phyloP scores from a whole-genome alignment of 2,113 vertebrate genomes.

The Marmota flaviventris region DNA sequence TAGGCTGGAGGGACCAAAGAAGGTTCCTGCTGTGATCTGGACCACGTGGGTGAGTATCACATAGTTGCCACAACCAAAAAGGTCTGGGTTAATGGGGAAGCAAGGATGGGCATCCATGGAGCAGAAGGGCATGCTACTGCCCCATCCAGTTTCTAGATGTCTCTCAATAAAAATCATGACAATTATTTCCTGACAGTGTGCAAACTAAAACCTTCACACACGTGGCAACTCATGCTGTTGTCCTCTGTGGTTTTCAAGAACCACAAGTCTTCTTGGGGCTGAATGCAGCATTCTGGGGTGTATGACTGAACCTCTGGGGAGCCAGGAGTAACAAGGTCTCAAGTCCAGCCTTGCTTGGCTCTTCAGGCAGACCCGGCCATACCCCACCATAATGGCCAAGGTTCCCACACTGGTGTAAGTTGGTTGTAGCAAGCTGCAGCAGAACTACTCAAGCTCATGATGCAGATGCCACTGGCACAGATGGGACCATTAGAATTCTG shows the following conservation, averaged over 20 bases:
- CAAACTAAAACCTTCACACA: background rate
- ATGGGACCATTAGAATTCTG: background rate
- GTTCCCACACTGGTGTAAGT: too few relatives aligned
- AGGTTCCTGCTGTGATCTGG: background rate
- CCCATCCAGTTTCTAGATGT: background rate
- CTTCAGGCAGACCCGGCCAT: background rate
- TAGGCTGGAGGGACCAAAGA: background rate
- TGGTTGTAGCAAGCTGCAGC: background rate
- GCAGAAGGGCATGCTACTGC: background rate
- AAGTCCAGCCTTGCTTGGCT: fast-evolving
- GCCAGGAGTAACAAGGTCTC: too few relatives aligned
- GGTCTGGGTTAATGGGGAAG: background rate
- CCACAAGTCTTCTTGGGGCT: background rate
- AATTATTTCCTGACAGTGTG: background rate
- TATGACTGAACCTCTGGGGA: background rate
- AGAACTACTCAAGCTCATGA: background rate
- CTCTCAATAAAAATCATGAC: background rate
- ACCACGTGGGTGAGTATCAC: fast-evolving
- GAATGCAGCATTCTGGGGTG: background rate
- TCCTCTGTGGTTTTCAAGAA: background rate
- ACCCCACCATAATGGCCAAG: background rate
- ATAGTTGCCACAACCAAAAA: too few relatives aligned
- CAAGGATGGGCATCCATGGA: background rate
- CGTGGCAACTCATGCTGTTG: background rate
- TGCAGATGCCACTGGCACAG: background rate